Conservation (phyloP, 2,888 invertebrate species). For the Taenaris catops region DNA sequence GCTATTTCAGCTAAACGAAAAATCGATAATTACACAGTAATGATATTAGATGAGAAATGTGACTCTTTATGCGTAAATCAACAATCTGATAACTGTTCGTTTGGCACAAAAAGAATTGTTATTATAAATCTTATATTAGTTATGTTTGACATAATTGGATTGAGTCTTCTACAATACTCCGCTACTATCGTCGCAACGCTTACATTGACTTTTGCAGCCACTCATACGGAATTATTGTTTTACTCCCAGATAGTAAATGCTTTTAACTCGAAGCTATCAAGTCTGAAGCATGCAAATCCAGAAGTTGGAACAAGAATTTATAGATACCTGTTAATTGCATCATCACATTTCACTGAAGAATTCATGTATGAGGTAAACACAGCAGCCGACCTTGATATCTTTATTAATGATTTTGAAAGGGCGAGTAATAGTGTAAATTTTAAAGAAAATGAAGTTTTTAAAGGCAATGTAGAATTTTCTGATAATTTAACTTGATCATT, state of each 20-base stretch:
- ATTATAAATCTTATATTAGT: conserved; percentile 25
- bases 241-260: conserved; percentile 40
- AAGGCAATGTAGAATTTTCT: too few relatives aligned
- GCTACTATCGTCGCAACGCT: conserved; percentile 28
- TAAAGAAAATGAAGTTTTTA: too few relatives aligned
- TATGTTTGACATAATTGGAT: conserved; percentile 35
- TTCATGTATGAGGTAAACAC: too few relatives aligned
- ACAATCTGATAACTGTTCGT: not conserved
- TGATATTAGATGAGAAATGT: too few relatives aligned
- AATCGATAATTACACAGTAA: too few relatives aligned
- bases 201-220: conserved; percentile 38
- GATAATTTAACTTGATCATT: too few relatives aligned
- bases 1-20: conserved; percentile 25
- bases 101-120: not conserved
- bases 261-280: conserved; percentile 41
- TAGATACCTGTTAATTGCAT: conserved; percentile 41
- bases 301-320: conserved; percentile 40
- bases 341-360: conserved; percentile 43
- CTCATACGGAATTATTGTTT: conserved; percentile 47
- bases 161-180: conserved; percentile 25
- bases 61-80: too few relatives aligned
- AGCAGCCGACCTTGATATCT: too few relatives aligned
- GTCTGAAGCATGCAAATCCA: conserved; percentile 29
- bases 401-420: too few relatives aligned
- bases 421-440: too few relatives aligned